phyloP scores from a whole-genome alignment of 2,888 invertebrate genomes.

The Drosophila monieri region DNA sequence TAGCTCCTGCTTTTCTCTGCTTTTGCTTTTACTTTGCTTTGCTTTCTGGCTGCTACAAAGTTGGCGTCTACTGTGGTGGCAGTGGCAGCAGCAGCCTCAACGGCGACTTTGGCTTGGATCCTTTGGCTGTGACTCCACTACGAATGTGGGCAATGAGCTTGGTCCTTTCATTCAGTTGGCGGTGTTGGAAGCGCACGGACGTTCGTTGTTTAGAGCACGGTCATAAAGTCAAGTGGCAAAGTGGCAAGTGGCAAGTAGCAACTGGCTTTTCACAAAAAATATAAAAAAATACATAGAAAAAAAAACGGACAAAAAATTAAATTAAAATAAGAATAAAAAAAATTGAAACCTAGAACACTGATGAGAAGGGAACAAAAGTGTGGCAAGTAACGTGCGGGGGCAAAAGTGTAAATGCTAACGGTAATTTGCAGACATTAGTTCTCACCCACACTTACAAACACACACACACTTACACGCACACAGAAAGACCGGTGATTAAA shows the following conservation, averaged over 20 bases:
- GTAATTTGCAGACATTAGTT: slow-evolving; percentile 79
- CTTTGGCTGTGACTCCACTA: slow-evolving; percentile 20
- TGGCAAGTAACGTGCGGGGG: slow-evolving; percentile 25
- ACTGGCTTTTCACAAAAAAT: slow-evolving; percentile 40
- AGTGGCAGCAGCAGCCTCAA: slow-evolving; percentile 49
- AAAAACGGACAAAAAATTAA: slow-evolving; percentile 39
- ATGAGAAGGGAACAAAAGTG: slow-evolving; percentile 18
- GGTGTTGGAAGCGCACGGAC: slow-evolving; percentile 78
- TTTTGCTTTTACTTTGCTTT: neutral
- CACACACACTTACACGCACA: slow-evolving; percentile 24
- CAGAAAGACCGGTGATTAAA: slow-evolving; percentile 60
- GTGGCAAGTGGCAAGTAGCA: slow-evolving; percentile 53
- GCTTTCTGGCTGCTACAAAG: slow-evolving; percentile 33
- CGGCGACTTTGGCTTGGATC: slow-evolving; percentile 54
- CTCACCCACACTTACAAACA: slow-evolving; percentile 25
- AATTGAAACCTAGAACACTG: slow-evolving; percentile 13
- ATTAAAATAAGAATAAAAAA: slow-evolving; percentile 29
- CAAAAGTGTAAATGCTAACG: slow-evolving; percentile 54
- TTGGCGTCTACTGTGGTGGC: slow-evolving; percentile 20
- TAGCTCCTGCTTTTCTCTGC: slow-evolving; percentile 26
- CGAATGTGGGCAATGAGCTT: slow-evolving; percentile 40
- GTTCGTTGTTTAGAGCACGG: slow-evolving; percentile 63
- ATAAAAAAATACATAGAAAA: slow-evolving; percentile 13
- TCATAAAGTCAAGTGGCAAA: slow-evolving; percentile 63
- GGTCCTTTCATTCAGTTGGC: slow-evolving; percentile 77